Conservation (phyloP, 1,140 invertebrate species). For the Drosophila pallidifrons region DNA sequence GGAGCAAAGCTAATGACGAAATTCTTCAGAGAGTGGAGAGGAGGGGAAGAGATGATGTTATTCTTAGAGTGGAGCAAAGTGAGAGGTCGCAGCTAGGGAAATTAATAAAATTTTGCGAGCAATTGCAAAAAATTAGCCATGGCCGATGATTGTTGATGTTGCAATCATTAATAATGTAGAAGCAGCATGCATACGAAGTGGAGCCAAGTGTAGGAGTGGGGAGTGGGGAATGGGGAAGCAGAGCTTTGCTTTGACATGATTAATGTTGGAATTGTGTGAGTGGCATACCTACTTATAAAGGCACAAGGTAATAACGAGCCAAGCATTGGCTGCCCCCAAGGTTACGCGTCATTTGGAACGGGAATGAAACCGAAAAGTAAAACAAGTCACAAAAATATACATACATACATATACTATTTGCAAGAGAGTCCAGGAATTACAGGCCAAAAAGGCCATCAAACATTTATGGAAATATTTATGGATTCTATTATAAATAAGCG, state of each 20-base stretch:
- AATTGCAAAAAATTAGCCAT: constrained; percentile 64
- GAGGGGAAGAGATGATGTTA: not conserved
- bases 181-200: not conserved
- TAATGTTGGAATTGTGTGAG: constrained; percentile 57
- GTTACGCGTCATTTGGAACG: constrained; percentile 1
- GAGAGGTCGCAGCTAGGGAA: constrained; percentile 9
- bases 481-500: not conserved
- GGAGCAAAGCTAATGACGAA: constrained; percentile 40
- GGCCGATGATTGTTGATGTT: constrained; percentile 61
- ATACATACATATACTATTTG: not conserved
- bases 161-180: constrained; percentile 55
- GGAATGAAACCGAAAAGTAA: not conserved
- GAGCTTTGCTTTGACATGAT: constrained; percentile 40
- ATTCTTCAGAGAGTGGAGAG: not conserved
- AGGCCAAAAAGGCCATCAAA: constrained; percentile 11
- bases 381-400: constrained; percentile 1
- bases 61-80: too few relatives aligned
- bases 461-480: not conserved
- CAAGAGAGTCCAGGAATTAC: not conserved
- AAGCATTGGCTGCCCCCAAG: constrained; percentile 5
- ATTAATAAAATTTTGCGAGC: constrained; percentile 57
- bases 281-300: constrained; percentile 48
- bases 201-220: not conserved
- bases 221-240: not conserved
- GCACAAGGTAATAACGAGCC: constrained; percentile 43